Evolutionary conservation across 2,797 vertebrate species (phyloP), one percentile per base, ranked within the genome.

Genomic region (Liasis olivaceus): DNA sequence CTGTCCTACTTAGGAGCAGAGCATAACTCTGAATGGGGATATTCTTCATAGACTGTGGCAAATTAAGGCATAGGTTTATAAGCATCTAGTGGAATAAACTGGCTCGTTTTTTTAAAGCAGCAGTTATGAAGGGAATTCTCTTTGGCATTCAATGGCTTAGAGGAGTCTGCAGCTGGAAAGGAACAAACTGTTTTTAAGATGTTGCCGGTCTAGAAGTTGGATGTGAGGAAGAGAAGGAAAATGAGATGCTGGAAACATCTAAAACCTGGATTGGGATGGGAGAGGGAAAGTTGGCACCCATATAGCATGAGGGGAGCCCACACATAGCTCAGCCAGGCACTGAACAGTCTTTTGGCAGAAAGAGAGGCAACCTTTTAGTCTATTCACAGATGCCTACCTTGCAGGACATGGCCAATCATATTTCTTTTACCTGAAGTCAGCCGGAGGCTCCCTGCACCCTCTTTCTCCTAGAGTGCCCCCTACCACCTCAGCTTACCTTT

Each of bases 1-100:
- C 85, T 94, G 93, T 91, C 94, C 95, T 95, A 36, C 84, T 95
- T 93, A 92, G 56, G 63, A 22, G 3, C 0, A 93, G 93, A 94
- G 92, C 62, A 89, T 8, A n/a, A 90, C 86, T 87, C 94, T 90
- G 90, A 77, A 85, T 94, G 63, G 85, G 89, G 92, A 95, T 89
- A 90, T 95, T 93, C 87, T 92, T 85, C 94, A 90, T 92, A 2
- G 54, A 77, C 1, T n/a, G 72, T 69, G 62, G 90, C 85, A 92
- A 93, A 94, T 94, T 95, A 56, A 93, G 89, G 26, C 88, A 28
- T 42, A 12, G 93, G n/a, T 92, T 90, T 81, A 58, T 90, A 54
- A 89, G 24, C 4, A 6, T 56, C 7, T 1, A n/a, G 91, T 90
- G 81, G 59, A 95, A 94, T 89, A 89, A 88, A 24, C 1, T 93